phyloP scores from a whole-genome alignment of 2,888 invertebrate species.

The Fragum fragum region DNA sequence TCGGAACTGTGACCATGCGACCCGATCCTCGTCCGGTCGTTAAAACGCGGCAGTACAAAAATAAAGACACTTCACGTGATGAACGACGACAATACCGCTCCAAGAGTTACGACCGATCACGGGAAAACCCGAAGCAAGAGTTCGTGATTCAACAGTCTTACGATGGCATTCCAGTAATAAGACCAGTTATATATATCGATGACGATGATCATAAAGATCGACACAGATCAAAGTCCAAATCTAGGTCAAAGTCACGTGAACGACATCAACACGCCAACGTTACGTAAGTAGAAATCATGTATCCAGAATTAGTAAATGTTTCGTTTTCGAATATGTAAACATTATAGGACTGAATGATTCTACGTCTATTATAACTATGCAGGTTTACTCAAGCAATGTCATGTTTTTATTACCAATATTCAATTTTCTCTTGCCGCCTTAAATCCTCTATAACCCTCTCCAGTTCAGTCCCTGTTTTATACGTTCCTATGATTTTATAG shows the following conservation, averaged over 20 bases:
- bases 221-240: constrained; percentile 51
- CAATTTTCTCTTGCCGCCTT: no score
- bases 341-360: no score
- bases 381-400: no score
- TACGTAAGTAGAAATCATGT: constrained; percentile 13
- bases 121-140: constrained; percentile 38
- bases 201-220: constrained; percentile 45
- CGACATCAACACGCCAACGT: constrained; percentile 9
- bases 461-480: no score
- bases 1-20: constrained; percentile 51
- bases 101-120: constrained; percentile 33
- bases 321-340: no score
- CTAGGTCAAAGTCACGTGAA: constrained; percentile 26
- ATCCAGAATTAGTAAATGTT: no score
- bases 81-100: constrained; percentile 25
- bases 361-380: no score
- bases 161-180: constrained; percentile 60
- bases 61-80: constrained; percentile 3
- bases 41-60: constrained; percentile 44
- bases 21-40: constrained; percentile 61
- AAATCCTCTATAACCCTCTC: no score
- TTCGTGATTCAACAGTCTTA: constrained; percentile 61
- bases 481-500: no score
- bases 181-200: constrained; percentile 60
- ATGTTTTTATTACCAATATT: no score